phyloP scores from a whole-genome alignment of 2,888 invertebrate genomes.

The Prenolepis imparis region DNA sequence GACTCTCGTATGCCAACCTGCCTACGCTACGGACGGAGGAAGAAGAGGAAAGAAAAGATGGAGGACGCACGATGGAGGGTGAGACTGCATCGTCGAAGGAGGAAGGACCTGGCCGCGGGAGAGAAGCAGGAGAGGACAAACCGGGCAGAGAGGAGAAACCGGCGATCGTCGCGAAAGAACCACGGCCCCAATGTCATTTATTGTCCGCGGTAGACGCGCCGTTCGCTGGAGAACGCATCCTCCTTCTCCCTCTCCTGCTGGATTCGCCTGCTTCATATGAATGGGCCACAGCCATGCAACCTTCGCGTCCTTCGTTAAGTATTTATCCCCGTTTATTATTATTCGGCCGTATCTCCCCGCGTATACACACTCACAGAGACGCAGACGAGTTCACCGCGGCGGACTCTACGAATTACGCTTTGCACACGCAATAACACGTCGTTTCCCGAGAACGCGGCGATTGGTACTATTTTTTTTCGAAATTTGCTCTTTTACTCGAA shows the following conservation, averaged over 20 bases:
- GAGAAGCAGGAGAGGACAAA: constrained; percentile 70
- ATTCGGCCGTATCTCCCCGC: constrained; percentile 67
- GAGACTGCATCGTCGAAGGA: constrained; percentile 42
- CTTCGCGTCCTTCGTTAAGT: constrained; percentile 76
- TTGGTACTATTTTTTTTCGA: constrained; percentile 43
- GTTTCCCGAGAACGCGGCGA: constrained; percentile 54
- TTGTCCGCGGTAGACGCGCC: constrained; percentile 76
- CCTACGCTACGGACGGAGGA: constrained; percentile 79
- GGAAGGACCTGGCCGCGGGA: constrained; percentile 43
- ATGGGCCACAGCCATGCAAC: constrained; percentile 78
- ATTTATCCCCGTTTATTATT: constrained; percentile 77
- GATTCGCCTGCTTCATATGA: constrained; percentile 72
- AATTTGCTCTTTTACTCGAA: constrained; percentile 34
- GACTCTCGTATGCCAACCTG: constrained; percentile 80
- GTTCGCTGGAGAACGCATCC: constrained; percentile 69
- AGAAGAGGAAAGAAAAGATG: constrained; percentile 53
- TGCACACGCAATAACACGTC: constrained; percentile 60
- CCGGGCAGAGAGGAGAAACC: constrained; percentile 74
- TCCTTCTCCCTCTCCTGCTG: neutral
- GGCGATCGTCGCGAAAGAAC: constrained; percentile 77
- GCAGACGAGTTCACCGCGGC: constrained; percentile 49
- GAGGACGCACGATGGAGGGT: constrained; percentile 50
- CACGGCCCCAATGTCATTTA: constrained; percentile 79
- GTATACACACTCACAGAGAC: constrained; percentile 47
- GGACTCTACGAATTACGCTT: constrained; percentile 71